These are phyloP conservation scores for Gastracanthus pulcherrimus DNA, from an alignment of 2,888 invertebrate species.

Conservation along the genomic window DNA sequence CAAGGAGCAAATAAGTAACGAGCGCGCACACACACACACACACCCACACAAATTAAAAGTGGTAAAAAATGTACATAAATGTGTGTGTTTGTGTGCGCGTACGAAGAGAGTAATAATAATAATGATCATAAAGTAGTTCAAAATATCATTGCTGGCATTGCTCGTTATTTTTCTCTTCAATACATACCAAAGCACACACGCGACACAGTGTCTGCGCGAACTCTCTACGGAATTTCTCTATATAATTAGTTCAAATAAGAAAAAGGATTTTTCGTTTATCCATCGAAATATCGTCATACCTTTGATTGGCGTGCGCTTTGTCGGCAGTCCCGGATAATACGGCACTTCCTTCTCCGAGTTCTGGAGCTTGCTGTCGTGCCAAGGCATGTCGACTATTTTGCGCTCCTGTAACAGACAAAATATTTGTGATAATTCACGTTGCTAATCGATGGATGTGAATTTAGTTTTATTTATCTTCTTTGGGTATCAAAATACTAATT, in stretches of 20 bases:
- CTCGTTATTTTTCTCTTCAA: constrained; percentile 74
- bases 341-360: constrained; percentile 84
- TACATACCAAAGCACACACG: constrained; percentile 72
- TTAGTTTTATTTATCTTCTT: constrained; percentile 17
- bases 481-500: constrained; percentile 17
- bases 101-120: background rate
- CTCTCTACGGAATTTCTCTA: constrained; percentile 77
- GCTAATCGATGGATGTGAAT: background rate
- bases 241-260: constrained; percentile 69
- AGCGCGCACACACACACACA: background rate
- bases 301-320: constrained; percentile 90
- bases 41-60: too few relatives aligned
- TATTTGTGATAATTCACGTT: constrained; percentile 8
- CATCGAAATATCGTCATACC: constrained; percentile 78
- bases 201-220: constrained; percentile 72
- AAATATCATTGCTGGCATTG: constrained; percentile 24
- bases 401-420: constrained; percentile 76
- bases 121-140: background rate
- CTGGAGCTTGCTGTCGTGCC: constrained; percentile 83
- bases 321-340: constrained; percentile 84
- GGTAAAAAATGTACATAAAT: constrained; percentile 9
- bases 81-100: constrained; percentile 16
- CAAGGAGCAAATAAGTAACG: constrained; percentile 19
- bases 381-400: constrained; percentile 85
- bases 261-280: constrained; percentile 58